Evolutionary conservation across 2,113 vertebrate genomes (phyloP).

Genomic region (Felis catus): DNA sequence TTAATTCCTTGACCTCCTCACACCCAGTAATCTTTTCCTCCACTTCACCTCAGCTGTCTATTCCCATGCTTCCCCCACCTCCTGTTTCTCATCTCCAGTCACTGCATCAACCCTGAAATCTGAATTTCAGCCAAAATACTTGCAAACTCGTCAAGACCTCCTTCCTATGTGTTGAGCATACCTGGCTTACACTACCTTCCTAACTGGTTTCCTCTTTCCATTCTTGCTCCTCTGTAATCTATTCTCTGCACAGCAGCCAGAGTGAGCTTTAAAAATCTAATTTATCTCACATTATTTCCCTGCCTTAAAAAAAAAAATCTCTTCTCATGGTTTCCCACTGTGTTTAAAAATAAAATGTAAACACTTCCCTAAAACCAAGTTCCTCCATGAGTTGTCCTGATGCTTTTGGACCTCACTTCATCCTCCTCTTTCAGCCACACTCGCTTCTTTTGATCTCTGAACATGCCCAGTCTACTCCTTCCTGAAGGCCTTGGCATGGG

Average conservation of each 20-base stretch:
- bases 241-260: slow-evolving; percentile 3
- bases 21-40: not conserved
- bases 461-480: not conserved
- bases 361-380: not conserved
- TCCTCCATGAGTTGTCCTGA: not conserved
- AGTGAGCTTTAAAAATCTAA: not conserved
- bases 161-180: not conserved
- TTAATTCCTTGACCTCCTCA: not conserved
- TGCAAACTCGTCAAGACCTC: not conserved
- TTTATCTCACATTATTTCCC: not conserved
- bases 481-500: not conserved
- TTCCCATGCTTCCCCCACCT: not conserved
- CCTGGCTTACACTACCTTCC: not conserved
- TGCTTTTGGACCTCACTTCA: not conserved
- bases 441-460: not conserved
- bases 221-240: not conserved
- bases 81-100: not conserved
- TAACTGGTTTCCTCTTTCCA: not conserved
- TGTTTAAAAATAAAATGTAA: slow-evolving; percentile 39
- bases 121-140: not conserved
- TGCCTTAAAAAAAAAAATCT: not conserved
- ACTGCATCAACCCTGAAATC: not conserved
- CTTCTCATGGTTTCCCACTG: not conserved
- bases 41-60: not conserved
- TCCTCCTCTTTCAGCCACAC: not conserved